phyloP scores from a whole-genome alignment of 2,888 invertebrate species.

The Hemithea aestivaria region DNA sequence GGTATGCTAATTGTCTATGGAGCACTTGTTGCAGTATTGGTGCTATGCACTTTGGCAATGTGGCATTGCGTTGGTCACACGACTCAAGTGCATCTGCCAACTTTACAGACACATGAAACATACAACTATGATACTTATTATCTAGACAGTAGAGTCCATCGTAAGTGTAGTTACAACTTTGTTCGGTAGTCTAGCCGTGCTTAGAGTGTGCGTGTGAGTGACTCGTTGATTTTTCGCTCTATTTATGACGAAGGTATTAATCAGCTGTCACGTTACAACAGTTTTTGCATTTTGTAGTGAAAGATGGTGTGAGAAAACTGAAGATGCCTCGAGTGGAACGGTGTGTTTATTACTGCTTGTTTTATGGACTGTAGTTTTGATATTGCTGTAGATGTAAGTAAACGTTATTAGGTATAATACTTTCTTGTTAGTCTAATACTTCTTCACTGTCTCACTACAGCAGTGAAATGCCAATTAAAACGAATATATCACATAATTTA shows the following conservation, averaged over 20 bases:
- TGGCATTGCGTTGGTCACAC: slow-evolving; percentile 45
- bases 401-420: too few relatives aligned
- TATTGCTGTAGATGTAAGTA: background rate
- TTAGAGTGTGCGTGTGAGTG: slow-evolving; percentile 41
- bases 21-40: slow-evolving; percentile 36
- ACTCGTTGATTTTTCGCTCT: slow-evolving; percentile 63
- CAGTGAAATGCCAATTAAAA: too few relatives aligned
- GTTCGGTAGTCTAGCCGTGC: slow-evolving; percentile 24
- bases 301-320: slow-evolving; percentile 14
- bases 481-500: too few relatives aligned
- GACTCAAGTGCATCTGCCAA: slow-evolving; percentile 30
- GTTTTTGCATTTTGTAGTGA: slow-evolving; percentile 29
- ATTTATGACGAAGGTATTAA: slow-evolving; percentile 60
- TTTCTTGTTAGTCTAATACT: too few relatives aligned
- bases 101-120: background rate
- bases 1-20: slow-evolving; percentile 42
- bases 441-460: too few relatives aligned
- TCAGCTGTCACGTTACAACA: slow-evolving; percentile 51
- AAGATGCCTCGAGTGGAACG: slow-evolving; percentile 1
- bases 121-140: slow-evolving; percentile 14
- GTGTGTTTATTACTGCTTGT: slow-evolving; percentile 4
- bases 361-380: slow-evolving; percentile 6
- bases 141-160: slow-evolving; percentile 15
- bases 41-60: slow-evolving; percentile 50
- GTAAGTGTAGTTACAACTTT: slow-evolving; percentile 15